Conservation (phyloP, 2,113 vertebrate genomes). For the Telmatochromis sp. region DNA sequence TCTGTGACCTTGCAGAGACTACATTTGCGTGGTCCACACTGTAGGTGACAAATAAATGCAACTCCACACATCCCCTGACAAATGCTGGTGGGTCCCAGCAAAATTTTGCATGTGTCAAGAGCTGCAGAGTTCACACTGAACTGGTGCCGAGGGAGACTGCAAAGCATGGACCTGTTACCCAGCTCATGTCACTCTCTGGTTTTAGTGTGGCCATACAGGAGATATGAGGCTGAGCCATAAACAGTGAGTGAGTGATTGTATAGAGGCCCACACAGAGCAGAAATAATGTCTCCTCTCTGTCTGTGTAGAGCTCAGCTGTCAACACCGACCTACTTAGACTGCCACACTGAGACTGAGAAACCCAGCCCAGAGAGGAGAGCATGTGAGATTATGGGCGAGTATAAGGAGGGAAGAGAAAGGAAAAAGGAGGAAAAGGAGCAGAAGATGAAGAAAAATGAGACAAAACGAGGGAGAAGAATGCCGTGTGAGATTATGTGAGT, state of each 20-base stretch:
- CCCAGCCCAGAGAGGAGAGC: neutral
- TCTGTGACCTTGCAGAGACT: neutral
- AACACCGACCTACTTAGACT: conserved; percentile 56
- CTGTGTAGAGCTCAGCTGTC: conserved; percentile 47
- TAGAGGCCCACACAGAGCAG: conserved; percentile 39
- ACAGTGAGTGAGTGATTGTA: neutral
- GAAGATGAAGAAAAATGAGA: neutral
- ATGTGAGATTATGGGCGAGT: conserved; percentile 5
- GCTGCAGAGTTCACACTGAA: neutral
- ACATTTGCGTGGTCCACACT: neutral
- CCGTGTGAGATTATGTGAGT: neutral
- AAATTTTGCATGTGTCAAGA: neutral
- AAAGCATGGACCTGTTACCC: neutral
- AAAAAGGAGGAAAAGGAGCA: neutral
- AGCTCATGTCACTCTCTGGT: neutral
- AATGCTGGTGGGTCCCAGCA: neutral
- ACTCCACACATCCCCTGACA: neutral
- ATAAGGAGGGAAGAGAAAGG: neutral
- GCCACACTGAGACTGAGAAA: conserved; percentile 13
- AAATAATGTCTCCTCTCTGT: conserved; percentile 45
- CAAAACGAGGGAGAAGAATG: neutral
- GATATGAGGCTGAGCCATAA: neutral
- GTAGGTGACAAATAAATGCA: neutral
- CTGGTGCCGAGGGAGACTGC: neutral
- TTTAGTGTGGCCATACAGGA: neutral